Base-by-base conservation (phyloP, 2,797 vertebrate species). In the Amblyraja radiata region DNA sequence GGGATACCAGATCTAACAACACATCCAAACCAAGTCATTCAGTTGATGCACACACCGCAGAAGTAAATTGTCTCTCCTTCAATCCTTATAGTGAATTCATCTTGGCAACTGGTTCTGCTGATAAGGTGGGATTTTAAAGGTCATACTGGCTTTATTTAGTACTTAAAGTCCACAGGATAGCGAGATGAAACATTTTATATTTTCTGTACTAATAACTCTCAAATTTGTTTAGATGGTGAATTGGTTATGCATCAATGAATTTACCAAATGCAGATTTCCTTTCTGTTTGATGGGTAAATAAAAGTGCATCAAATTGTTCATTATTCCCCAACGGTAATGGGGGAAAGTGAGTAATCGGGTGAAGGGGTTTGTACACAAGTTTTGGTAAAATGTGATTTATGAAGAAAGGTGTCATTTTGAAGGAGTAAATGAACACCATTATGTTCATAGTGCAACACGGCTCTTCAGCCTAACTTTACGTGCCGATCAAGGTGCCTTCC, bases 81-180 rank as follows among this genome's bases (percentile, higher is more conserved):
- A 99, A 99, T 93, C 98, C 98, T 71, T 99, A 99, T 83, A 99
- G 99, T 46, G 99, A 99, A 95, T 99, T 99, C 95, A 99, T 99
- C 94, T 96, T 99, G 95, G 98, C 98, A 93, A 98, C 98, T 23
- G 99, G 99, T 94, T 99, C 99, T 90, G 98, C 98, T 93, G 98
- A 99, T 95, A 99, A 99, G 97, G 98, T 99, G 90, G 46, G 9
- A 83, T 32, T 46, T 77, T 90, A 16, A 0, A 1, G 16, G 0
- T 86, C 93, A 92, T 36, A 0, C 18, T 14, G 8, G 36, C 28
- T 39, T 23, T 21, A 4, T 77, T 32, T 77, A 77, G n/a, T 77
- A 23, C 23, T 3, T 74, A 6, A 77, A 77, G 9, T 77, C 18
- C 32, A 36, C n/a, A 36, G 32, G n/a, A 25, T 39, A 68, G 21